Base-by-base conservation (phyloP, 2,888 invertebrate species). In the Beris morrisii region DNA sequence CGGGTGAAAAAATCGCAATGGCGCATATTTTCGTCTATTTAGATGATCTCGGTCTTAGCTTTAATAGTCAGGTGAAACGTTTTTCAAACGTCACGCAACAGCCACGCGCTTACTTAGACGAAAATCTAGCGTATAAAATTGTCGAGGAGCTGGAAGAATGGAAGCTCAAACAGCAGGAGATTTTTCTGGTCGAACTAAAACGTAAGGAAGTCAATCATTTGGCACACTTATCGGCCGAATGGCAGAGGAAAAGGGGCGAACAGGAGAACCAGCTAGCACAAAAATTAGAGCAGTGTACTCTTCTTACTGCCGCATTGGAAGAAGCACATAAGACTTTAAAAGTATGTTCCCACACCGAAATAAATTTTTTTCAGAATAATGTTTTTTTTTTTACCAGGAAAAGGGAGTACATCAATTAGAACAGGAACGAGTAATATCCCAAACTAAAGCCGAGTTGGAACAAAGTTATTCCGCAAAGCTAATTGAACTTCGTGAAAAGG, bases 141-240 rank as follows among this genome's bases (percentile, higher is more conserved):
- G 84, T 90, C 0, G 83, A 86, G 44, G 89, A 90, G 69, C 78
- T 92, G 2, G 88, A 89, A 73, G 86, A 86, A 30, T 92, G 91
- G 91, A 91, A 90, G 74, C 84, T 86, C 69, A 82, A 84, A 31
- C 87, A 90, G 73, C 86, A 88, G 73, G 83, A 85, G 68, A 74
- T 85, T 6, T 90, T 87, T 73, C 83, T 85, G 73, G 76, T 79
- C 50, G 87, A 87, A 82, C 73, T 88, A 12, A 83, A 83, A 73
- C 82, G 81, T 64, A 87, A 86, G 75, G 87, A 87, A 73, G 81
- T 83, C 22, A 81, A 82, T 66, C 84, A 86, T 72, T 73, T 85
- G 4, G 80, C 82, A 0, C 74, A 84, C 0, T 72, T 88, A 12
- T 81, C 84, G 0, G 79, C 79, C n/a, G 86, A 87, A 70, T 88